A percentile compares a stretch with the other conserved stretches of the same genome.
Evolutionary conservation across 2,888 invertebrate species (phyloP).

Genomic region (Phymatocera aterrima): DNA sequence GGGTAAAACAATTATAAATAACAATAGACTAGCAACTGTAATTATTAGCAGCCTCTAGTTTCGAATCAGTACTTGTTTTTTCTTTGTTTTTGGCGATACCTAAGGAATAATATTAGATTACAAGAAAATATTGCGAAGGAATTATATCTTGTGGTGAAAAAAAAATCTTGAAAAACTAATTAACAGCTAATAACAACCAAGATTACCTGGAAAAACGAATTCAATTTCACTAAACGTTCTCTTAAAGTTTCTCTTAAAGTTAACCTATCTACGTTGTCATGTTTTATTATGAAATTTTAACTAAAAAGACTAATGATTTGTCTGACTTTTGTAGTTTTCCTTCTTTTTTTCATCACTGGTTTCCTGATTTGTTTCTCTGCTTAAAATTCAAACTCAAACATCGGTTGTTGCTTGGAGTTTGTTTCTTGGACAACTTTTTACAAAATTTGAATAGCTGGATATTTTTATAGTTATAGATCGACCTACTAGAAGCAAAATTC

Average conservation of each 20-base stretch:
- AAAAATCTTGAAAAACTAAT: background rate
- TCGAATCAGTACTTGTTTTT: constrained; percentile 2
- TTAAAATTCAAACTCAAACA: background rate
- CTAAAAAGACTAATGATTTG: too few relatives aligned
- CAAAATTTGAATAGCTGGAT: background rate
- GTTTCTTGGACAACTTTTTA: too few relatives aligned
- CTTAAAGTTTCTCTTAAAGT: background rate
- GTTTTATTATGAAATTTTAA: too few relatives aligned
- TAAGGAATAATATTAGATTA: background rate
- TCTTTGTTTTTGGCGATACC: background rate
- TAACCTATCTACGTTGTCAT: background rate
- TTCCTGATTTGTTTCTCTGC: background rate
- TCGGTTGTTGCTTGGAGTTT: background rate
- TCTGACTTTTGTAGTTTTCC: too few relatives aligned
- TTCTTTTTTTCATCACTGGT: too few relatives aligned
- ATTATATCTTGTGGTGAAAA: background rate
- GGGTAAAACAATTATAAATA: too few relatives aligned
- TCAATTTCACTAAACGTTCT: background rate
- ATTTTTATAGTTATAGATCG: background rate
- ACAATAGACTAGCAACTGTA: too few relatives aligned
- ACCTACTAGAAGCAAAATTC: background rate
- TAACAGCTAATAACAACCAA: background rate
- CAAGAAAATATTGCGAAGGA: background rate
- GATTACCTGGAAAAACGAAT: background rate
- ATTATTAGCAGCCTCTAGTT: background rate